Evolutionary conservation across 2,113 vertebrate species (phyloP).

Genomic region (Brienomyrus longianalis): DNA sequence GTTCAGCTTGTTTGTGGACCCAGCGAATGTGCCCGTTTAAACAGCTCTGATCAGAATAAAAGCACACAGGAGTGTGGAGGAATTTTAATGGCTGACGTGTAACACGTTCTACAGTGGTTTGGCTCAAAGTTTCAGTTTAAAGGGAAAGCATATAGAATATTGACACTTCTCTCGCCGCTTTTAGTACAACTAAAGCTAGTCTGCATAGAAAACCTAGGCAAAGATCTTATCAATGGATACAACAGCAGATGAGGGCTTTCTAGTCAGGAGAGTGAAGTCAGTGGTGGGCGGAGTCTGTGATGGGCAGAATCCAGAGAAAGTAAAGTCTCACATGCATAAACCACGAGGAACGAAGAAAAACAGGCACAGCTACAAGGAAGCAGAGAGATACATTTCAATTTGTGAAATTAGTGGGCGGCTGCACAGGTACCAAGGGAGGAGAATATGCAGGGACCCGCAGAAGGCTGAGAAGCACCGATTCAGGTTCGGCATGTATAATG

Average conservation of each 20-base stretch:
- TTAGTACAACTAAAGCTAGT: not conserved
- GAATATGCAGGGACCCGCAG: not conserved
- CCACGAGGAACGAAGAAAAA: not conserved
- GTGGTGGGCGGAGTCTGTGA: not conserved
- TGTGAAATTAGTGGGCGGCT: not conserved
- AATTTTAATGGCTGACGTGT: not conserved
- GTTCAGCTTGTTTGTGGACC: not conserved
- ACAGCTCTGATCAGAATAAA: not conserved
- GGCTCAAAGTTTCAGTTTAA: not conserved
- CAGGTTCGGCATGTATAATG: not conserved
- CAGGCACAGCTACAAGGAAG: not conserved
- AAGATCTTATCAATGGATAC: not conserved
- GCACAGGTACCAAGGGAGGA: not conserved
- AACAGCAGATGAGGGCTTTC: not conserved
- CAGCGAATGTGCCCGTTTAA: not conserved
- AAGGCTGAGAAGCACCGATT: not conserved
- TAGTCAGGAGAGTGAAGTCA: not conserved
- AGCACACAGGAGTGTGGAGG: not conserved
- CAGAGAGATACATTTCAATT: not conserved
- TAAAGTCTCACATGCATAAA: not conserved
- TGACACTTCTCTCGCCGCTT: not conserved
- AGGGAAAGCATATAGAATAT: not conserved
- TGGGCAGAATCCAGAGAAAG: not conserved
- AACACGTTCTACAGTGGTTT: not conserved
- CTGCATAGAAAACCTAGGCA: not conserved